A percentile compares a stretch with the other conserved stretches of the same genome.
phyloP scores from a whole-genome alignment of 2,797 vertebrate genomes.

The Macroramphosus scolopax region DNA sequence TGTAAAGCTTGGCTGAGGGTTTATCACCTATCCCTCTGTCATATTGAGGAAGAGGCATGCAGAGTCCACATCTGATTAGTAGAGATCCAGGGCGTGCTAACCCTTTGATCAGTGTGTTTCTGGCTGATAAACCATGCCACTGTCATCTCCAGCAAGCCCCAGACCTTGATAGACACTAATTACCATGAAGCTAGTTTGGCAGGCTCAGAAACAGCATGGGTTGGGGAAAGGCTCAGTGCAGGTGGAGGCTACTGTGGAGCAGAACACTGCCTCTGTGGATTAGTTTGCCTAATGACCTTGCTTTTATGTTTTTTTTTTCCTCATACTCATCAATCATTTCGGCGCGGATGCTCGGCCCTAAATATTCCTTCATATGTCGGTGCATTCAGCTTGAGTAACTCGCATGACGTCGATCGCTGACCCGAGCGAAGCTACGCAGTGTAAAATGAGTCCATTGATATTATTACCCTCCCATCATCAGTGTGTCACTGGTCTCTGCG shows the following conservation, averaged over 20 bases:
- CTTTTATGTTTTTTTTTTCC: conserved; percentile 17
- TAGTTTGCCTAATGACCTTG: conserved; percentile 38
- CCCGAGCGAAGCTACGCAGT: conserved; percentile 44
- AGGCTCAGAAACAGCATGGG: conserved; percentile 47
- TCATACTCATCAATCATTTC: conserved; percentile 36
- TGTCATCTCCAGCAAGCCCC: conserved; percentile 75
- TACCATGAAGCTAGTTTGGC: conserved; percentile 70
- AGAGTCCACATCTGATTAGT: conserved; percentile 71
- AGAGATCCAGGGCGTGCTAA: conserved; percentile 71
- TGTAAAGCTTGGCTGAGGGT: conserved; percentile 1
- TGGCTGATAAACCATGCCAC: conserved; percentile 76
- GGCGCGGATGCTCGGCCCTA: conserved; percentile 5
- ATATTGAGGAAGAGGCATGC: too few species aligned
- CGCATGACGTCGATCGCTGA: conserved; percentile 49
- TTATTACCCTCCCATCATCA: conserved; percentile 28
- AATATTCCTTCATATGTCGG: conserved; percentile 29
- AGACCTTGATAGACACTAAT: conserved; percentile 75
- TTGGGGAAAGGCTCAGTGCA: conserved; percentile 41
- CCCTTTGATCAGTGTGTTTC: conserved; percentile 82
- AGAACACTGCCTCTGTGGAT: conserved; percentile 30
- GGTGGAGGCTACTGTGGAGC: conserved; percentile 53
- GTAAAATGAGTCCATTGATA: conserved; percentile 44
- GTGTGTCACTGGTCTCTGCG: conserved; percentile 22
- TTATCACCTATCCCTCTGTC: conserved; percentile 12
- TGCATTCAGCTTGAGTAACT: conserved; percentile 37